phyloP scores from a whole-genome alignment of 1,140 invertebrate species.

The Brevipalpus yothersi region DNA sequence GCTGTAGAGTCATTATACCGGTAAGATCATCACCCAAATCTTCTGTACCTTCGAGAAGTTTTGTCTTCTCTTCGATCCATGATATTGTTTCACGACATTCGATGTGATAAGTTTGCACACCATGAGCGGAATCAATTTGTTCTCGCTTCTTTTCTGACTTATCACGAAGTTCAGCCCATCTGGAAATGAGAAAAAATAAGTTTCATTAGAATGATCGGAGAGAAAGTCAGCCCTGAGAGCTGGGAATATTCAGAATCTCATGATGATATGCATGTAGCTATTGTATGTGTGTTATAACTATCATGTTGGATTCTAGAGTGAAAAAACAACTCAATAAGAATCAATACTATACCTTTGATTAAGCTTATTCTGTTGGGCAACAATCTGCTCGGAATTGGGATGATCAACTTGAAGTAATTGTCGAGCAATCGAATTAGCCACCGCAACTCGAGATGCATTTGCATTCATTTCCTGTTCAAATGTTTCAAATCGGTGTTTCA shows the following conservation, averaged over 20 bases:
- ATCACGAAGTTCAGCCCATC: constrained; percentile 13
- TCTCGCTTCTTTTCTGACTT: constrained; percentile 13
- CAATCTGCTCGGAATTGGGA: constrained; percentile 85
- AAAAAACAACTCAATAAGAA: no score
- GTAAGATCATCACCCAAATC: constrained; percentile 85
- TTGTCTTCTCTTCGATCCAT: constrained; percentile 98
- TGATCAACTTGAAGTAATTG: constrained; percentile 87
- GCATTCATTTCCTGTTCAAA: constrained; percentile 99
- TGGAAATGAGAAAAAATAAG: not conserved
- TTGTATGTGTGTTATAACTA: no score
- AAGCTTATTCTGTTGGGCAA: constrained; percentile 56
- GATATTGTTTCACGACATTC: constrained; percentile 94
- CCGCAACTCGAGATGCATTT: constrained; percentile 80
- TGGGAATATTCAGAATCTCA: no score
- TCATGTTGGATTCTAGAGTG: no score
- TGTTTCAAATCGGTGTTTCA: constrained; percentile 97
- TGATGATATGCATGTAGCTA: no score
- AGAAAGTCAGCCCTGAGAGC: no score
- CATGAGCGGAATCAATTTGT: constrained; percentile 66
- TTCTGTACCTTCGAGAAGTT: constrained; percentile 75
- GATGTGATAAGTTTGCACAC: constrained; percentile 97
- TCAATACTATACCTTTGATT: constrained; percentile 21
- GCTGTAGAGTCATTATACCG: constrained; percentile 53
- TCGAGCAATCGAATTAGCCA: constrained; percentile 86
- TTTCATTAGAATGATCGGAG: no score